phyloP scores from a whole-genome alignment of 2,113 vertebrate genomes.

The Noturus placidus region DNA sequence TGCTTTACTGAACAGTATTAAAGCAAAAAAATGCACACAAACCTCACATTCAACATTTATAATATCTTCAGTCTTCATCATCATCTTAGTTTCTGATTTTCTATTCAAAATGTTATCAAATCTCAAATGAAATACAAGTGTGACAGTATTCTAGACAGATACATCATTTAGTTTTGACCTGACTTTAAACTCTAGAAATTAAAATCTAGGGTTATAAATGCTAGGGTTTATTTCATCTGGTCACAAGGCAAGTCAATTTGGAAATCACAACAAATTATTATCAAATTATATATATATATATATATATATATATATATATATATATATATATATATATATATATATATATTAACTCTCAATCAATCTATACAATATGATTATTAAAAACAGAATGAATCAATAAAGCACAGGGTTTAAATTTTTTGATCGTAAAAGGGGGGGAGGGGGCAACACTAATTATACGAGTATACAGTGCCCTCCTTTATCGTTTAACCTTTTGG shows the following conservation, averaged over 20 bases:
- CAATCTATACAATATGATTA: background rate
- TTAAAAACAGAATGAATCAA: background rate
- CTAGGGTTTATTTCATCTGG: background rate
- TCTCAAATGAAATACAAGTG: background rate
- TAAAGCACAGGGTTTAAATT: background rate
- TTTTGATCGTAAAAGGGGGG: background rate
- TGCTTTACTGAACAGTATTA: background rate
- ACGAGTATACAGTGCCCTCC: background rate
- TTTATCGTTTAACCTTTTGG: too few relatives aligned
- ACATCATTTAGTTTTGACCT: background rate
- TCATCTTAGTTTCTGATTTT: background rate
- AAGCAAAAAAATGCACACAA: background rate
- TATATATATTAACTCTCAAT: background rate
- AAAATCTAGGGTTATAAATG: background rate
- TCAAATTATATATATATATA: background rate
- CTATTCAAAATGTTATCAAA: background rate
- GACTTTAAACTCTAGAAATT: too few relatives aligned
- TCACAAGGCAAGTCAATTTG: constrained; percentile 42
- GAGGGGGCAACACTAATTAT: background rate
- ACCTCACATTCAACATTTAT: background rate
- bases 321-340: background rate
- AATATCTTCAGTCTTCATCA: too few relatives aligned
- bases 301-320: background rate
- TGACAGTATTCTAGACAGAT: background rate
- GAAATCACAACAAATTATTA: background rate